Base-by-base conservation (phyloP, 2,888 invertebrate species). In the Alloplasta piceator region DNA sequence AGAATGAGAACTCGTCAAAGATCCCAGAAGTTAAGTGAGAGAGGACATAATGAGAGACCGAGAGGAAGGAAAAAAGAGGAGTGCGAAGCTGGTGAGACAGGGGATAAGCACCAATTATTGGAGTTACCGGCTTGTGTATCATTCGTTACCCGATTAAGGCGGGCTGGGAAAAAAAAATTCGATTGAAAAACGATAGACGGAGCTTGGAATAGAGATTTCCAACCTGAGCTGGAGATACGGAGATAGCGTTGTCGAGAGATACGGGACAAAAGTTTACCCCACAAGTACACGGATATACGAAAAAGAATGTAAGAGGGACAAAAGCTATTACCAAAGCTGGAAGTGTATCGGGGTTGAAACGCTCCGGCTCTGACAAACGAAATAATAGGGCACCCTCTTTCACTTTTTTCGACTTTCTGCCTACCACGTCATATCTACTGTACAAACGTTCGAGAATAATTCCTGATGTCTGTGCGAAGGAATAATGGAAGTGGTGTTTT, bases 61-160 rank as follows among this genome's bases (percentile, higher is more conserved):
- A 56, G 10, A 41, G 50, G 6, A 38, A 39, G 38, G 58, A 14
- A 39, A 46, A n/a, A 36, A 16, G 43, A 67, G 7, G 6, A 14
- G 41, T 48, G 26, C 43, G 66, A 63, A 43, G 58, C 46, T 58
- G 43, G 70, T 46, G 72, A 78, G 74, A 82, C 84, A 82, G 76
- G 85, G 86, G 88, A 88, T 89, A 89, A 90, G 87, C 85, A 87
- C 86, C 90, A 89, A 90, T 90, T 90, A 90, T 90, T 85, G 87
- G 86, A 89, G 89, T 90, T 89, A 87, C 86, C 85, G 83, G 87
- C 83, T 85, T 86, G 86, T 86, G 86, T 90, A 88, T 90, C 87
- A 88, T 89, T 88, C 87, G 87, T 86, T 88, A 87, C 83, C 85
- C 86, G 89, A 88, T 90, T 89, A 89, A 87, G 85, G 85, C 85